Base-by-base conservation (phyloP, 2,888 invertebrate species). In the Strigamia maritima region DNA sequence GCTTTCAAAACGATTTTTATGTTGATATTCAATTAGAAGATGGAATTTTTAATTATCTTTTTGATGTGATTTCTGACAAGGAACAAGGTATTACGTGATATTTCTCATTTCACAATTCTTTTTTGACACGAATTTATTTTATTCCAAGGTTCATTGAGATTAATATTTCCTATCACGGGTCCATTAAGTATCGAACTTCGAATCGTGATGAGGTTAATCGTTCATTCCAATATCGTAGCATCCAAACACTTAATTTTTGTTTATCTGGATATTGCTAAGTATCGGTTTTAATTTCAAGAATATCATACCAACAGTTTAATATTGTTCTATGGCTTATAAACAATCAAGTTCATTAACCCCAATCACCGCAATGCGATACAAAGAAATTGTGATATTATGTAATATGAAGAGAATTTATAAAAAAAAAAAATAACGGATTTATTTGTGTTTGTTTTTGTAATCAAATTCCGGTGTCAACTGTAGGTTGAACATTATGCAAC, bases 171-270 rank as follows among this genome's bases (percentile, higher is more conserved):
- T 28, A 16, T 70, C 3, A 28, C 26, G 12, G 70, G 70, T 14
- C 70, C 70, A 26, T 24, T 70, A 26, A 28, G 12, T n/a, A 70
- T 70, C 24, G 26, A 70, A 70, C 70, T 70, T 70, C 26, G n/a
- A 70, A 14, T 70, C 14, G 28, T 70, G 26, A 70, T 70, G 70
- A 70, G 26, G 70, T 28, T 70, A 28, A 70, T 70, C 24, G 28
- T 70, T 70, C 70, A 70, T 70, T 26, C 12, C n/a, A 70, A 70
- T 28, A 70, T 70, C 14, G 28, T 70, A 16, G 70, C 70, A 16
- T 70, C 70, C 4, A 70, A 70, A 70, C 70, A 70, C n/a, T 28
- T 70, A 2, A 70, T 70, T 70, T 28, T 70, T 26, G 70, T 70
- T 10, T 28, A 70, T n/a, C 7, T 70, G 70, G 70, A 70, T 26